Base-by-base conservation (phyloP, 2,888 invertebrate genomes). In the Orchesellides sinensis region DNA sequence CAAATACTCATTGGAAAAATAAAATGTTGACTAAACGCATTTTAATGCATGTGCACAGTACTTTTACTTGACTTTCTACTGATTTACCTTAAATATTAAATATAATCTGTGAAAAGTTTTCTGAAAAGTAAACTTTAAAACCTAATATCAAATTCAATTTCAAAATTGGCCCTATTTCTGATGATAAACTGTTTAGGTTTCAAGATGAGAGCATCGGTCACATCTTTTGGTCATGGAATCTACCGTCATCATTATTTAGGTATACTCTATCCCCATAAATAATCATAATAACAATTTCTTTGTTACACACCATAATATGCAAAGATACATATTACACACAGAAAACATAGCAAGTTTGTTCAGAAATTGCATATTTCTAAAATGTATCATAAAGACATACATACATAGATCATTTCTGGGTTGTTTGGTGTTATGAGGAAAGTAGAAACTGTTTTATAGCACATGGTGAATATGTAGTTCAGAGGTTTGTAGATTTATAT, bases 191-290 rank as follows among this genome's bases (percentile, higher is more conserved):
- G 32, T 81, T 81, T 81, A 81, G 80, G 80, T 81, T 73, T 73
- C 80, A 81, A 81, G 80, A 68, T 68, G 80, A 73, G 80, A 72
- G 80, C 80, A 73, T 81, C 80, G 72, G 80, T 81, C 72, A 78
- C 78, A 69, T 78, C 77, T 21, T 78, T 79, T 27, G 80, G 80
- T 66, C 66, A 73, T 61, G 80, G 80, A 35, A 59, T 68, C 80
- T 73, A 81, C 73, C 80, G 72, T 73, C 80, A 73, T 59, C 80
- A 81, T 49, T 81, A 81, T 73, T 68, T 81, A 81, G 80, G 80
- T 81, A 81, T 61, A 63, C 63, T 52, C 69, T 61, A 73, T 63
- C n/a, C 27, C 69, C 59, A 2, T n/a, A n/a, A 40, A 10, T n/a
- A 14, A 40, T 40, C 40, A 40, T 40, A 40, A 40, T 40, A 10